phyloP scores from a whole-genome alignment of 2,797 vertebrate genomes.

The Acanthornis magna region DNA sequence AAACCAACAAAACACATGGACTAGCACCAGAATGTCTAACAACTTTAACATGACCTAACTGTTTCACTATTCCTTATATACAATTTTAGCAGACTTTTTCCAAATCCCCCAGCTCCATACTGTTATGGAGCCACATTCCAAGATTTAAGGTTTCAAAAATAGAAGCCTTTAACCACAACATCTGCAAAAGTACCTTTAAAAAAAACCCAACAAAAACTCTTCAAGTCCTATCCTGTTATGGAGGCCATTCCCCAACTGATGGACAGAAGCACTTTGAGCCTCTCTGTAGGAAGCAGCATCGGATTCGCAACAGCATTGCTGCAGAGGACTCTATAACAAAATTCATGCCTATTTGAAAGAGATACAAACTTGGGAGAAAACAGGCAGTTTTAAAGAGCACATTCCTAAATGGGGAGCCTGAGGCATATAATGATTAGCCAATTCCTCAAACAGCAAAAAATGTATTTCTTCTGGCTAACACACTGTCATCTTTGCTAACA shows the following conservation, averaged over 20 bases:
- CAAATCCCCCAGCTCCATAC: background rate
- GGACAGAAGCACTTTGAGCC: background rate
- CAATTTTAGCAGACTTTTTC: background rate
- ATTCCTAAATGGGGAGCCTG: background rate
- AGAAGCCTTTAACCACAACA: background rate
- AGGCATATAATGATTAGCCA: background rate
- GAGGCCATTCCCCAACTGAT: background rate
- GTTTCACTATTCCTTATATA: background rate
- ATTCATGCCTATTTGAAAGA: background rate
- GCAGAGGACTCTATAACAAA: background rate
- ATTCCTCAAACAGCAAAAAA: background rate
- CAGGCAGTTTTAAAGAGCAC: background rate
- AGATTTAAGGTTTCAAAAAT: background rate
- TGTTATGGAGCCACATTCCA: background rate
- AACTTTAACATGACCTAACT: background rate
- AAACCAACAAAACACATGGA: background rate
- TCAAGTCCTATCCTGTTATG: background rate
- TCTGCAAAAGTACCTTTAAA: background rate
- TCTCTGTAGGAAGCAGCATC: background rate
- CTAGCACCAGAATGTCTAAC: background rate
- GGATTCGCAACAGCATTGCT: rapidly evolving
- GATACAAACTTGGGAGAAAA: background rate
- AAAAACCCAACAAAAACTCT: background rate
- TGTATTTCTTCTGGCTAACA: background rate
- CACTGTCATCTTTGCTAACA: background rate